Conservation (phyloP, 2,113 vertebrate genomes). For the Oceanites oceanicus region DNA sequence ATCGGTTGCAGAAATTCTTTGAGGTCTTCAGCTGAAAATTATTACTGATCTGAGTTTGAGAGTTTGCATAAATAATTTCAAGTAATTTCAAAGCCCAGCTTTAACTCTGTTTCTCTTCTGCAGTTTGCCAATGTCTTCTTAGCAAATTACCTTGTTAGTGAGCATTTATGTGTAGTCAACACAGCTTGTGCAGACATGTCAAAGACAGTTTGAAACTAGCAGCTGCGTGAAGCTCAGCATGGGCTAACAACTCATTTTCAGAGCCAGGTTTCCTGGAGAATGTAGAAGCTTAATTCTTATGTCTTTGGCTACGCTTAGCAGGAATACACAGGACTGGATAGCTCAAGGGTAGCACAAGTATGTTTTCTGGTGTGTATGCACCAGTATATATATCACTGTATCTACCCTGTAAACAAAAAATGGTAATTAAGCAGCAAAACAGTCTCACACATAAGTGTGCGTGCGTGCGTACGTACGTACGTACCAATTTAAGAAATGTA, state of each 20-base stretch:
- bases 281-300: not conserved
- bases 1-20: not conserved
- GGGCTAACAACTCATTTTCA: not conserved
- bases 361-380: not conserved
- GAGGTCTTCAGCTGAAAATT: not conserved
- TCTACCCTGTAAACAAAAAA: not conserved
- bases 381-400: not conserved
- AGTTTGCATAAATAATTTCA: not conserved
- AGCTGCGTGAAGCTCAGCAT: not conserved
- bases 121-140: not conserved
- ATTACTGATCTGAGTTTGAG: not conserved
- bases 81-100: not conserved
- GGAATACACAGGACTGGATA: not conserved
- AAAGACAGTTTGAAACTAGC: not conserved
- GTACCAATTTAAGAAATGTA: not conserved
- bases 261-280: not conserved
- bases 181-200: conserved; percentile 13
- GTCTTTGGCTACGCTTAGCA: not conserved
- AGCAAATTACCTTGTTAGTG: not conserved
- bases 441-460: not conserved
- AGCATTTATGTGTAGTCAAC: not conserved
- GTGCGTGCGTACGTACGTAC: too few species aligned
- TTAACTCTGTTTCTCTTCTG: not conserved
- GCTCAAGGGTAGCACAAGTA: not conserved
- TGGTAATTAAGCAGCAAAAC: not conserved